Base-by-base conservation (phyloP, 1,140 invertebrate species). In the Platyscapa corneri region DNA sequence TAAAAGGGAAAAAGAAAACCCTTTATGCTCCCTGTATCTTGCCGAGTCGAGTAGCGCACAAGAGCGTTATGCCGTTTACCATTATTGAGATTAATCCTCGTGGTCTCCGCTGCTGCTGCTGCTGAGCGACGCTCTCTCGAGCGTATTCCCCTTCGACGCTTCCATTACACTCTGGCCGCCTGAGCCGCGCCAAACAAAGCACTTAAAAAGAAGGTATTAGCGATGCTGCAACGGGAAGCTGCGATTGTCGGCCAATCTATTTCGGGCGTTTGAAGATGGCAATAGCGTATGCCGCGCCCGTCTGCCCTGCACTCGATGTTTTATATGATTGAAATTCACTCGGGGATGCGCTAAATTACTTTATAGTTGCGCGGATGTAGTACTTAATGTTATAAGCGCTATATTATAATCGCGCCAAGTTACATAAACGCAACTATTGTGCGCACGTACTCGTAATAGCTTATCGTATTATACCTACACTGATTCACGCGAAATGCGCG, bases 21-120 rank as follows among this genome's bases (percentile, higher is more conserved):
- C 37, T 83, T 77, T 77, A 49, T 49, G 32, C 70, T 56, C 49
- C 27, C 34, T 56, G 6, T 78, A 20, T 70, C 46, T 60, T 0
- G 49, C 14, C 3, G 27, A n/a, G 30, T 65, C 56, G 70, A 56
- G 56, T 53, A 23, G 56, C 23, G 56, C 20, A n/a, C 34, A 32
- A 42, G 14, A n/a, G 72, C 46, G 37, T 74, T 74, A 37, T 32
- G 65, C 46, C 76, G 42, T 72, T 72, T 30, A 65, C 65, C 83
- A 74, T 84, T 84, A 84, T 80, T 84, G 34, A 72, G 65, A 84
- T 84, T 78, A 84, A 84, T 77, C 82, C 82, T 83, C 74, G 74
- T 23, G 53, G 14, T 39, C 27, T 30, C 14, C 8, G 34, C 0
- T 2, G 53, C 0, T 46, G 42, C 6, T 46, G 42, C 6, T 46